phyloP scores from a whole-genome alignment of 2,888 invertebrate genomes.

The Luffia ferchaultella region DNA sequence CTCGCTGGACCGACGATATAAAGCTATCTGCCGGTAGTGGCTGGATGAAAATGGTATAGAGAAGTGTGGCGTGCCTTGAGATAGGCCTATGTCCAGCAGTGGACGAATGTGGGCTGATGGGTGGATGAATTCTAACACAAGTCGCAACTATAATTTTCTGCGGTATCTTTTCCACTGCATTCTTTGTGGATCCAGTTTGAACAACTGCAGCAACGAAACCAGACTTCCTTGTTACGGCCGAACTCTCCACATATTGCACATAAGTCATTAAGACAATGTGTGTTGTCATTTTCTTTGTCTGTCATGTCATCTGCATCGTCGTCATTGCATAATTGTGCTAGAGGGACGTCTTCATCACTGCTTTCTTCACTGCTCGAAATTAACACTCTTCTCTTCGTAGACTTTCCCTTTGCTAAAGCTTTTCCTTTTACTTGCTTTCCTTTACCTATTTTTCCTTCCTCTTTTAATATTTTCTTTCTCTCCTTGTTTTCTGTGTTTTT shows the following conservation, averaged over 20 bases:
- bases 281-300: constrained; percentile 4
- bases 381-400: constrained; percentile 5
- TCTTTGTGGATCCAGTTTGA: constrained; percentile 6
- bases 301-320: constrained; percentile 6
- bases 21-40: no score
- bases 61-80: no score
- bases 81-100: no score
- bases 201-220: constrained; percentile 8
- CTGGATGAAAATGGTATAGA: no score
- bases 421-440: constrained; percentile 6
- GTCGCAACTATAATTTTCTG: constrained; percentile 4
- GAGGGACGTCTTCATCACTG: constrained; percentile 5
- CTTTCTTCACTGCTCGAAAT: constrained; percentile 8
- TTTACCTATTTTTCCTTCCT: constrained; percentile 5
- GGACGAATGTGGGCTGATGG: no score
- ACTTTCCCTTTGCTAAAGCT: constrained; percentile 1
- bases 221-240: constrained; percentile 7
- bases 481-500: constrained; percentile 6
- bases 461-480: constrained; percentile 4
- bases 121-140: no score
- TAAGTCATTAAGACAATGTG: constrained; percentile 3
- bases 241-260: constrained; percentile 6
- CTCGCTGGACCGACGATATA: no score
- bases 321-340: constrained; percentile 7
- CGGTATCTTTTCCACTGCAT: constrained; percentile 6